Percentiles rank a stretch among this genome's conserved stretches.
These are phyloP conservation scores for Cotesia typhae DNA, from an alignment of 1,140 invertebrate species.

Conservation along the genomic window DNA sequence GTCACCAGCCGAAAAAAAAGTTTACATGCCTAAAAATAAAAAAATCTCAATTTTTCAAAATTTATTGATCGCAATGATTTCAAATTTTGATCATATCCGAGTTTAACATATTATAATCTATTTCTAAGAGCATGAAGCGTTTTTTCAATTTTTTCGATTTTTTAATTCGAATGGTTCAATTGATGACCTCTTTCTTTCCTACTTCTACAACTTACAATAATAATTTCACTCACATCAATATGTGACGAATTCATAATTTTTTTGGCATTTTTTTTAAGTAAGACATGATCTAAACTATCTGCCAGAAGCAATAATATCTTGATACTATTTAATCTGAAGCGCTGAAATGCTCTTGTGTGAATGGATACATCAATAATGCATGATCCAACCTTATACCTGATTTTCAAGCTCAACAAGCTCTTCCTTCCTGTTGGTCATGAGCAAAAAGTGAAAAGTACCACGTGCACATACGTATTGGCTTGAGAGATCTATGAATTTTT, in stretches of 20 bases:
- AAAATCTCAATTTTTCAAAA: too few relatives aligned
- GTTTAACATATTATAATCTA: too few relatives aligned
- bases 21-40: too few relatives aligned
- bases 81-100: too few relatives aligned
- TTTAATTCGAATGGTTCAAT: too few relatives aligned
- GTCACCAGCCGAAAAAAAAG: too few relatives aligned
- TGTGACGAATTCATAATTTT: not conserved
- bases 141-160: too few relatives aligned
- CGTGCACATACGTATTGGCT: slow-evolving; percentile 6
- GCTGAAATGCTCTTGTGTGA: slow-evolving; percentile 26
- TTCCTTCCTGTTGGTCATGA: slow-evolving; percentile 4
- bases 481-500: slow-evolving; percentile 26
- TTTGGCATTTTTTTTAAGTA: not conserved
- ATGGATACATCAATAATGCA: slow-evolving; percentile 56
- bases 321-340: slow-evolving; percentile 15
- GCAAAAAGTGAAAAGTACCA: slow-evolving; percentile 13
- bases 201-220: not conserved
- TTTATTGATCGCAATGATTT: too few relatives aligned
- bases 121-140: too few relatives aligned
- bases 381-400: slow-evolving; percentile 50
- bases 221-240: not conserved
- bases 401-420: slow-evolving; percentile 48
- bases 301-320: slow-evolving; percentile 15
- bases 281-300: not conserved
- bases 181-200: too few relatives aligned